These are phyloP conservation scores for Passer montanus DNA, from an alignment of 2,113 vertebrate species.

Conservation along the genomic window DNA sequence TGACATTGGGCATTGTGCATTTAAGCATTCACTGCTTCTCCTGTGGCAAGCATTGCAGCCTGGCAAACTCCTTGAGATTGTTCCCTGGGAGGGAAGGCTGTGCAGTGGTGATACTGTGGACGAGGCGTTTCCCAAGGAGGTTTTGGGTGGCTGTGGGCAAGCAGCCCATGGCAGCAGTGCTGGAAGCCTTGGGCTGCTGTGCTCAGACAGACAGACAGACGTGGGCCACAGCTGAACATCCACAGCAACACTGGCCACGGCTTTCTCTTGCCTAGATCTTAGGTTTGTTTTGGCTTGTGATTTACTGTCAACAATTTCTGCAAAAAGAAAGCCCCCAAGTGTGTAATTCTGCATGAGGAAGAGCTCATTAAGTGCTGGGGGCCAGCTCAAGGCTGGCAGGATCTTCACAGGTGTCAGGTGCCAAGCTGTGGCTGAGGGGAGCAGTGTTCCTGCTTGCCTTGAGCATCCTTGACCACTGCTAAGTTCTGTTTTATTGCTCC, in stretches of 20 bases:
- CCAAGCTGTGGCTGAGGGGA: background rate
- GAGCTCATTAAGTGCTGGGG: background rate
- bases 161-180: background rate
- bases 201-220: background rate
- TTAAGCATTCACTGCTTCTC: background rate
- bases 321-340: accelerated
- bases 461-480: background rate
- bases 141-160: background rate
- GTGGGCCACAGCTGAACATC: background rate
- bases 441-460: background rate
- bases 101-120: background rate
- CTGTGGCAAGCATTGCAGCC: background rate
- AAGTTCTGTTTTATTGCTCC: background rate
- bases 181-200: background rate
- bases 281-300: background rate
- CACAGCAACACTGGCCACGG: background rate
- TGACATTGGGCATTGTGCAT: background rate
- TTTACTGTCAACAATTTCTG: background rate
- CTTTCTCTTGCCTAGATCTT: background rate
- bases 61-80: background rate
- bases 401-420: background rate
- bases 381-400: background rate
- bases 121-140: background rate
- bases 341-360: background rate
- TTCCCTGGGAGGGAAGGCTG: background rate